phyloP scores from a whole-genome alignment of 2,797 vertebrate genomes.

The Sebastiscus albofasciatus region DNA sequence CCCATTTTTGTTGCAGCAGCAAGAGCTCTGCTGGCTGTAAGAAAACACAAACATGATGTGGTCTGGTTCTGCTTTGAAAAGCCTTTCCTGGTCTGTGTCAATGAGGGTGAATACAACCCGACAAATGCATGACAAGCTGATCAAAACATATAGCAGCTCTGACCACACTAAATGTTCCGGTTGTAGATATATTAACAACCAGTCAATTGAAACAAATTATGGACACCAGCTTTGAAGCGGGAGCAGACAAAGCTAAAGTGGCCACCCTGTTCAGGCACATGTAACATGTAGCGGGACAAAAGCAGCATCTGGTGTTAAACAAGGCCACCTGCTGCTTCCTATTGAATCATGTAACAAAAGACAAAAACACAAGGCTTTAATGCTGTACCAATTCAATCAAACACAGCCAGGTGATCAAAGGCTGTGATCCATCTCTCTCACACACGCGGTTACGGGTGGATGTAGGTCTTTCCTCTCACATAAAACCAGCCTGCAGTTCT shows the following conservation, averaged over 20 bases:
- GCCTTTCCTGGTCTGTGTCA: background rate
- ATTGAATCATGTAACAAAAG: constrained; percentile 55
- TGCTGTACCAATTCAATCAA: constrained; percentile 43
- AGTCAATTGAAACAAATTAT: background rate
- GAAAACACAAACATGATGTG: background rate
- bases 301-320: constrained; percentile 53
- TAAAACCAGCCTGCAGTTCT: constrained; percentile 40
- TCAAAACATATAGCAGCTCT: background rate
- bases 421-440: constrained; percentile 5
- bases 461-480: constrained; percentile 38
- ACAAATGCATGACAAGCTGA: background rate
- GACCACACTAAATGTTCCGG: background rate
- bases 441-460: constrained; percentile 8
- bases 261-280: constrained; percentile 5
- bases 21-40: background rate
- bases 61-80: background rate
- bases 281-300: constrained; percentile 42
- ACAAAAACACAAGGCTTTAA: constrained; percentile 34
- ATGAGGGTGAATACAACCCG: background rate
- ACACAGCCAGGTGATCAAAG: constrained; percentile 63
- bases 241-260: background rate
- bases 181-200: background rate
- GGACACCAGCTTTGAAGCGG: constrained; percentile 3
- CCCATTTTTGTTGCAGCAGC: background rate
- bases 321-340: constrained; percentile 57